These are phyloP conservation scores for Gandaritis pyraliata DNA, from an alignment of 2,888 invertebrate genomes.

Conservation along the genomic window DNA sequence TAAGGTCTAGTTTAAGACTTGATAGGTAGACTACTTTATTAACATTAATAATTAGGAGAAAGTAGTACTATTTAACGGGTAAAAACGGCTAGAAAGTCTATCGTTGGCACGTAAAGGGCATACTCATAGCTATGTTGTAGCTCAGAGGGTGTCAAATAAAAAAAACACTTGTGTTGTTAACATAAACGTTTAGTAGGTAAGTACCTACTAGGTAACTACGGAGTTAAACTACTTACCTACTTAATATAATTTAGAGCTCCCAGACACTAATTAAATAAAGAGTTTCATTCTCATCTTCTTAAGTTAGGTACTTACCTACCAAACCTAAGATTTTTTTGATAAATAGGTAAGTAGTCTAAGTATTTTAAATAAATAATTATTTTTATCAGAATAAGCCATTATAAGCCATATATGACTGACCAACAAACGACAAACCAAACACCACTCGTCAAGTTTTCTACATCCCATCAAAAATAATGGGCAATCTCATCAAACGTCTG, in stretches of 20 bases:
- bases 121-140: slow-evolving; percentile 9
- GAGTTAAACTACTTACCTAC: no score
- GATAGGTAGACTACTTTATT: slow-evolving; percentile 34
- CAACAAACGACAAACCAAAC: slow-evolving; percentile 13
- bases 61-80: slow-evolving; percentile 58
- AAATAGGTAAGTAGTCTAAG: no score
- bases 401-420: neutral
- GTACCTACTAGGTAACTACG: no score
- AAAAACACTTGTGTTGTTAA: slow-evolving; percentile 6
- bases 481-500: slow-evolving; percentile 29
- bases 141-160: slow-evolving; percentile 1
- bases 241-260: no score
- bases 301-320: no score
- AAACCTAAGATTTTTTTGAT: no score
- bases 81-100: slow-evolving; percentile 55
- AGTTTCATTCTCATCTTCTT: no score
- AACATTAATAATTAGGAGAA: slow-evolving; percentile 65
- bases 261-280: no score
- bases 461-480: slow-evolving; percentile 20
- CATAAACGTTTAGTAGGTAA: neutral
- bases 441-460: slow-evolving; percentile 7
- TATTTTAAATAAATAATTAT: no score
- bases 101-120: slow-evolving; percentile 70
- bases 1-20: slow-evolving; percentile 29
- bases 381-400: no score